Evolutionary conservation across 92 coral and sea anemone species (phyloP).

Genomic region (Scolanthus callimorphus): DNA sequence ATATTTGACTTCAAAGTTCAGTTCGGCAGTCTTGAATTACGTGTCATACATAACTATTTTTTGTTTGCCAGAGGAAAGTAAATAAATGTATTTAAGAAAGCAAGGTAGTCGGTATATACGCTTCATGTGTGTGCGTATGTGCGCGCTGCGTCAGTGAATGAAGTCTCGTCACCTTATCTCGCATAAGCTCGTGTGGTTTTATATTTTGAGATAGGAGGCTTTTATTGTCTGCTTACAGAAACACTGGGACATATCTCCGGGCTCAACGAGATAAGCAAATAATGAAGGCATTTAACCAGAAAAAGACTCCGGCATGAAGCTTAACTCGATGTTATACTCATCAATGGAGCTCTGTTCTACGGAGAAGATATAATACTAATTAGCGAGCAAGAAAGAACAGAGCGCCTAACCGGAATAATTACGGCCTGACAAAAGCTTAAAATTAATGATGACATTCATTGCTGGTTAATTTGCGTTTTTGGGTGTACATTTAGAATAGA

Average conservation of each 20-base stretch:
- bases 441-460: slow-evolving; percentile 58
- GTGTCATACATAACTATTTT: neutral
- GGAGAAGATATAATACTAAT: slow-evolving; percentile 38
- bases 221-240: slow-evolving; percentile 4
- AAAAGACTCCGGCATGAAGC: slow-evolving; percentile 13
- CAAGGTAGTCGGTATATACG: neutral
- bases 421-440: slow-evolving; percentile 53
- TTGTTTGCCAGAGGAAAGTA: neutral
- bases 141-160: slow-evolving; percentile 1
- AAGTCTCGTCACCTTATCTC: slow-evolving; percentile 3
- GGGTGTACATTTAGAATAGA: slow-evolving; percentile 55
- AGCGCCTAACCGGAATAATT: slow-evolving; percentile 41
- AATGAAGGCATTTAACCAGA: slow-evolving; percentile 15
- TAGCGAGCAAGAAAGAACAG: slow-evolving; percentile 27
- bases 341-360: slow-evolving; percentile 9
- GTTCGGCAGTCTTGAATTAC: slow-evolving; percentile 9
- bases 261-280: slow-evolving; percentile 30
- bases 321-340: slow-evolving; percentile 11
- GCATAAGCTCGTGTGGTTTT: slow-evolving; percentile 7
- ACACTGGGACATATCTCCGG: neutral
- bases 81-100: slow-evolving; percentile 40
- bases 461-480: slow-evolving; percentile 71
- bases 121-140: neutral
- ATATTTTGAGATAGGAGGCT: slow-evolving; percentile 9
- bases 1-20: slow-evolving; percentile 23